Conservation (phyloP, 2,797 vertebrate species). For the Ambastaia sidthimunki region DNA sequence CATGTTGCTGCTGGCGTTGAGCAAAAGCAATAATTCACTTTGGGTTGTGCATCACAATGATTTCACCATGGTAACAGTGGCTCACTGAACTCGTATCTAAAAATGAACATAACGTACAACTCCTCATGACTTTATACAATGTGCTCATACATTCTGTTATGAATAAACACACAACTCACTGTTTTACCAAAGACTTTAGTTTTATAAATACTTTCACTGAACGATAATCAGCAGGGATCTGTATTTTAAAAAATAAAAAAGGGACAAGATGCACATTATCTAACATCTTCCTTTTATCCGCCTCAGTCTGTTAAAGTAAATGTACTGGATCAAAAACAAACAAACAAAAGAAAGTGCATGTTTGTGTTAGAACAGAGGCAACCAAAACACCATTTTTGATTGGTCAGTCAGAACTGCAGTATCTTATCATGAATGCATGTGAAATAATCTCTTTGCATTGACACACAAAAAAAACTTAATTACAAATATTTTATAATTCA, state of each 20-base stretch:
- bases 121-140: too few relatives aligned
- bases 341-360: not conserved
- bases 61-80: too few relatives aligned
- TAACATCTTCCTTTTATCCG: not conserved
- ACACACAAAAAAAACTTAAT: too few relatives aligned
- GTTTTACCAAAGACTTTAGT: constrained; percentile 78
- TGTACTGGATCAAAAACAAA: not conserved
- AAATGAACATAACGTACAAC: too few relatives aligned
- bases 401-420: not conserved
- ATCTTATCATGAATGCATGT: not conserved
- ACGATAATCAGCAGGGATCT: constrained; percentile 80
- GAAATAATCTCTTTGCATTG: not conserved
- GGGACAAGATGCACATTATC: constrained; percentile 58
- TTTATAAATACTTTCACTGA: constrained; percentile 80
- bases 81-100: too few relatives aligned
- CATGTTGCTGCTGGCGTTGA: too few relatives aligned
- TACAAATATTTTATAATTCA: too few relatives aligned
- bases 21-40: too few relatives aligned
- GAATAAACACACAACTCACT: constrained; percentile 50
- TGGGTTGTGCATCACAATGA: too few relatives aligned
- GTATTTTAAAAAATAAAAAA: constrained; percentile 66
- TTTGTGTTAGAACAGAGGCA: not conserved
- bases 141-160: too few relatives aligned
- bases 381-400: not conserved
- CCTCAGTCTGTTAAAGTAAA: not conserved